Conservation (phyloP, 1,140 invertebrate genomes). For the Latrodectus geometricus region DNA sequence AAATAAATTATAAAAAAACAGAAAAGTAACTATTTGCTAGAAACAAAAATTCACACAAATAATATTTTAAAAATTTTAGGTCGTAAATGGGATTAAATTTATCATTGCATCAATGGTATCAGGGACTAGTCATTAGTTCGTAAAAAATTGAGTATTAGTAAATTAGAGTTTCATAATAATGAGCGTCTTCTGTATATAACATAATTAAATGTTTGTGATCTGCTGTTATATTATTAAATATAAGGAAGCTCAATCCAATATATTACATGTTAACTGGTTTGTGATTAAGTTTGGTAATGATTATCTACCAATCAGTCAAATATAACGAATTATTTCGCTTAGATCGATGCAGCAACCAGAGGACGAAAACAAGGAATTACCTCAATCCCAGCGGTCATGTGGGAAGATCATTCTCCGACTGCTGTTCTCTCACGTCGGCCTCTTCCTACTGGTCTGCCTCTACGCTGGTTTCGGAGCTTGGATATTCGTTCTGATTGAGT, state of each 20-base stretch:
- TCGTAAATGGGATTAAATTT: too few species aligned
- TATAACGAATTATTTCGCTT: background rate
- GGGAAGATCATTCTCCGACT: slow-evolving; percentile 61
- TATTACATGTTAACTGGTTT: background rate
- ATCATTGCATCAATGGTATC: too few species aligned
- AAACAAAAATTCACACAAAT: too few species aligned
- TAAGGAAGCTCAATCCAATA: background rate
- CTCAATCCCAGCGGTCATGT: slow-evolving; percentile 27
- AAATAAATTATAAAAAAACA: too few species aligned
- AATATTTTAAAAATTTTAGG: too few species aligned
- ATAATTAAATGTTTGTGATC: too few species aligned
- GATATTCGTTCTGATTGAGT: slow-evolving; percentile 62
- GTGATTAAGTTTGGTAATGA: background rate
- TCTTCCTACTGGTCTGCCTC: slow-evolving; percentile 64
- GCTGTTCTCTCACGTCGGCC: slow-evolving; percentile 65
- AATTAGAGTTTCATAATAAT: too few species aligned
- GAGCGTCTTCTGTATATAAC: too few species aligned
- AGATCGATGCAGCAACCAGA: background rate
- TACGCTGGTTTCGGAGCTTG: slow-evolving; percentile 64
- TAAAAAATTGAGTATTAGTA: too few species aligned
- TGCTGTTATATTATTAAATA: background rate
- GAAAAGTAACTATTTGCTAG: too few species aligned
- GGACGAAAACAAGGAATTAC: background rate
- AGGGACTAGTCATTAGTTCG: too few species aligned
- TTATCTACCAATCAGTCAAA: background rate